Percentiles rank a stretch among this genome's conserved stretches.
Conservation (phyloP, 2,888 invertebrate species). For the Isotomurus palustris region DNA sequence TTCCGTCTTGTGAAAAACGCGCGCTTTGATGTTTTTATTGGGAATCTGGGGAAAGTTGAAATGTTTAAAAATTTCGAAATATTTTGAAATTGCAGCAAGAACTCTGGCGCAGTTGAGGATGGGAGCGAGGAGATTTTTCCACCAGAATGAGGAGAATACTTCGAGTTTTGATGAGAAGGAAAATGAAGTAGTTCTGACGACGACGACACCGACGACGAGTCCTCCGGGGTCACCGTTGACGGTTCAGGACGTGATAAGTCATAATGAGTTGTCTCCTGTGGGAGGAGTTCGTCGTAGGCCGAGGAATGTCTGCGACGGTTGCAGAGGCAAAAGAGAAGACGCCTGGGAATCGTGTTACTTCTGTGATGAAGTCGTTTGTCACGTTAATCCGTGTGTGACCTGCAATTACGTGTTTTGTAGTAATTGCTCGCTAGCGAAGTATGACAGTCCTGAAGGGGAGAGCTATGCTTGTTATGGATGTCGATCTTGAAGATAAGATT, state of each 20-base stretch:
- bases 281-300: neutral
- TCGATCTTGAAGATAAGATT: conserved; percentile 17
- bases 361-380: conserved; percentile 39
- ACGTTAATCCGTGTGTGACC: conserved; percentile 29
- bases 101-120: conserved; percentile 38
- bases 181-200: neutral
- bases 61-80: neutral
- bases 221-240: conserved; percentile 18
- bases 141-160: neutral
- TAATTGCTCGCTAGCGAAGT: conserved; percentile 35
- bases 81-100: conserved; percentile 19
- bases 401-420: conserved; percentile 31
- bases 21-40: too few species aligned
- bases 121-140: conserved; percentile 34
- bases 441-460: conserved; percentile 23
- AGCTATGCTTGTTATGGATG: conserved; percentile 27
- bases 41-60: neutral
- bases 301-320: conserved; percentile 20
- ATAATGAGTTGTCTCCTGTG: conserved; percentile 13
- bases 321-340: conserved; percentile 9
- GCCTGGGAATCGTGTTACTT: conserved; percentile 18
- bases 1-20: conserved; percentile 5
- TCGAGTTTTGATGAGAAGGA: too few species aligned
- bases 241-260: conserved; percentile 17
- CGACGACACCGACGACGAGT: neutral